These are phyloP conservation scores for Drosophila baimaii DNA, from an alignment of 1,140 invertebrate species.

Conservation along the genomic window DNA sequence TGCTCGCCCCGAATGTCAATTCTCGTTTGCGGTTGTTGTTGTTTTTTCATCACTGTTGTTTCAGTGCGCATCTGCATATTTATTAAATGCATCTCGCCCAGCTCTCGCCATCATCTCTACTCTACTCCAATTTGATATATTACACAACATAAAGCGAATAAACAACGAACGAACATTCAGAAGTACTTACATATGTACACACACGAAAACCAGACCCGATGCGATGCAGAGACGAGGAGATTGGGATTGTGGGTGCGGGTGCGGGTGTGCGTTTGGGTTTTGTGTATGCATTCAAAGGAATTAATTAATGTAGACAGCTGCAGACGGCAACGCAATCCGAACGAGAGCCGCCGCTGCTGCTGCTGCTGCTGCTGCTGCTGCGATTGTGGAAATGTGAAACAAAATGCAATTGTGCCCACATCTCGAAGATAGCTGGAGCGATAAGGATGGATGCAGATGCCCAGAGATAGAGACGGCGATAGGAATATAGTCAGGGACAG, in stretches of 20 bases:
- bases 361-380: slow-evolving; percentile 11
- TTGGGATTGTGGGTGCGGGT: slow-evolving; percentile 27
- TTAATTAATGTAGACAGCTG: slow-evolving; percentile 77
- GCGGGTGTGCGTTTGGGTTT: slow-evolving; percentile 30
- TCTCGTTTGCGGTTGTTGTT: slow-evolving; percentile 7
- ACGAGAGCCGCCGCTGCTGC: slow-evolving; percentile 6
- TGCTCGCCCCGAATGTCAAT: slow-evolving; percentile 59
- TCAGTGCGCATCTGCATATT: slow-evolving; percentile 53
- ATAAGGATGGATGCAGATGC: slow-evolving; percentile 16
- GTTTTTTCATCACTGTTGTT: slow-evolving; percentile 17
- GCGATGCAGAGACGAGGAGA: not conserved
- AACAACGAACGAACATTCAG: slow-evolving; percentile 34
- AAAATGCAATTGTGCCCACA: slow-evolving; percentile 55
- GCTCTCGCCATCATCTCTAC: slow-evolving; percentile 38
- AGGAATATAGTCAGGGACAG: slow-evolving; percentile 2
- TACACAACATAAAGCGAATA: slow-evolving; percentile 52
- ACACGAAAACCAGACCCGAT: slow-evolving; percentile 26
- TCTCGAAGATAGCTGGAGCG: slow-evolving; percentile 42
- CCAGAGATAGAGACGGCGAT: slow-evolving; percentile 6
- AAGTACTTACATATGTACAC: slow-evolving; percentile 39
- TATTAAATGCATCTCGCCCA: slow-evolving; percentile 59
- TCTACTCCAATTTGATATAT: slow-evolving; percentile 61
- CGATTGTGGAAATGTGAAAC: slow-evolving; percentile 56
- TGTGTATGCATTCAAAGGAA: slow-evolving; percentile 53
- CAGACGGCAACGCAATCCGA: slow-evolving; percentile 45